Evolutionary conservation across 2,888 invertebrate genomes (phyloP), one percentile per base, ranked within the genome.

Genomic region (Clunio marinus): DNA sequence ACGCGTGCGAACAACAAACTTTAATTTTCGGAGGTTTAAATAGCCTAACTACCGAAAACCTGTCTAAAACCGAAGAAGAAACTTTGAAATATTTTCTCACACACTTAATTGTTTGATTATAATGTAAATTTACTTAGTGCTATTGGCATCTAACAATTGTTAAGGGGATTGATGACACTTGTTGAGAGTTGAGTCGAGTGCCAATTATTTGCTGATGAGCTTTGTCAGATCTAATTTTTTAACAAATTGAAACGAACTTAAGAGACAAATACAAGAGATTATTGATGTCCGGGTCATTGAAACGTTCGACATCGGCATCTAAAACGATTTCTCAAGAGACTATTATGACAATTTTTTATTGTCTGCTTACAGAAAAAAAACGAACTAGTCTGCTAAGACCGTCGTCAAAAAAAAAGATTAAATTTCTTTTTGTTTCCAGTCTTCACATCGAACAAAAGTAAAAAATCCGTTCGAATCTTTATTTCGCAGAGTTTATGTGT

Each of bases 41-140:
- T 51, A 24, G 13, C 7, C n/a, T n/a, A n/a, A n/a, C 41, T 41
- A 41, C 41, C 10, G 41, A 41, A 41, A n/a, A n/a, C n/a, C n/a
- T n/a, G 1, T 35, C n/a, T 35, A 2, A 13, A 15, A 8, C 37
- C 37, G 15, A 13, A 37, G 37, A 37, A 10, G 15, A n/a, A 3
- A 37, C 17, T 41, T 41, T n/a, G 17, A 41, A 15, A 41, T 15
- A 58, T 59, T 20, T 59, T 59, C 59, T 28, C 59, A 59, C 28
- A 32, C 59, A 32, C 28, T 32, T 59, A 59, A 59, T 59, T 22
- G 32, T 20, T 35, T 17, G 35, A 59, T 59, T 59, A 32, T 59
- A 17, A 59, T 59, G 59, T 59, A 20, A 41, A 41, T 41, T 41
- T 15, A 10, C 2, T 5, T 41, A 41, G 10, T 41, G 41, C 15